Evolutionary conservation across 2,888 invertebrate genomes (phyloP).

Genomic region (Apamea crenata): DNA sequence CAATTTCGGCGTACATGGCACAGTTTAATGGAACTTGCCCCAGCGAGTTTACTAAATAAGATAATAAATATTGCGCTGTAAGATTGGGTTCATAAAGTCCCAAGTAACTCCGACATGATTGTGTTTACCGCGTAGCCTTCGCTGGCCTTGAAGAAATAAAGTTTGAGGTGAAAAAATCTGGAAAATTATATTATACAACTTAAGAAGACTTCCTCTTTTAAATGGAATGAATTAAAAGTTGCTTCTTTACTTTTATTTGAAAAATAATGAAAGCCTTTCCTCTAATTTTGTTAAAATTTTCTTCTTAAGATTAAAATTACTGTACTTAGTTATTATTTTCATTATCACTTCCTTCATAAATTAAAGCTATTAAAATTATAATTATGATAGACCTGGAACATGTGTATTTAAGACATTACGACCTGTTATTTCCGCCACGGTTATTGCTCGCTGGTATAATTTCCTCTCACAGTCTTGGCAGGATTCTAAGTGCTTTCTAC

Average conservation of each 20-base stretch:
- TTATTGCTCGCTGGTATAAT: slow-evolving; percentile 40
- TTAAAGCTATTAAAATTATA: slow-evolving; percentile 11
- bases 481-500: slow-evolving; percentile 21
- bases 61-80: neutral
- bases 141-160: neutral
- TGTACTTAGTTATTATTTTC: neutral
- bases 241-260: neutral
- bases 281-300: neutral
- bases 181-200: neutral
- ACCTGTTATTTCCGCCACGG: slow-evolving; percentile 45
- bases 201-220: neutral
- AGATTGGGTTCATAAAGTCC: neutral
- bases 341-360: neutral
- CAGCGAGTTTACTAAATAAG: slow-evolving; percentile 11
- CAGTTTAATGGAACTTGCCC: slow-evolving; percentile 65
- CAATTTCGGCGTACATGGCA: slow-evolving; percentile 75
- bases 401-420: slow-evolving; percentile 26
- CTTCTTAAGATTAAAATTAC: neutral
- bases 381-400: slow-evolving; percentile 13
- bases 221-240: neutral
- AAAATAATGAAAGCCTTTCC: neutral
- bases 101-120: slow-evolving; percentile 3
- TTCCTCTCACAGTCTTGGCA: slow-evolving; percentile 35
- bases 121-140: slow-evolving; percentile 1
- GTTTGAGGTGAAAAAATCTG: neutral